Base-by-base conservation (phyloP, 2,888 invertebrate genomes). In the Nycteola revayana region DNA sequence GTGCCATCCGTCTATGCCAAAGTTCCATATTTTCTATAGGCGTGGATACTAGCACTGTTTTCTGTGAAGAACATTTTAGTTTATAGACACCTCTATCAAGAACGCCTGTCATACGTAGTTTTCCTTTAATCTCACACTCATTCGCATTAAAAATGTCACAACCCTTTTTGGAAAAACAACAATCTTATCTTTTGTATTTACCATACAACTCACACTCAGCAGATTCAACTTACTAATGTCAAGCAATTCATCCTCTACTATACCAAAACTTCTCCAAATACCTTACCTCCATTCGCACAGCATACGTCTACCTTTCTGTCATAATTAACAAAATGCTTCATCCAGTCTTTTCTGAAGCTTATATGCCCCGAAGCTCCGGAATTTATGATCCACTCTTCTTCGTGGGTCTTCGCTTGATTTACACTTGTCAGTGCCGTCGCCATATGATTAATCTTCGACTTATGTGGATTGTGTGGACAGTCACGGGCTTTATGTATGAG, bases 331-430 rank as follows among this genome's bases (percentile, higher is more conserved):
- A 25, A 10, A 7, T 7, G 3, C 9, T 10, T 25, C 7, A 25
- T 10, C 25, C 25, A 25, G 10, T 25, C 25, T 10, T 7, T 7
- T 10, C 10, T 25, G 7, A 10, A 10, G 9, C 10, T 25, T 10
- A 25, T 25, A 25, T 25, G 25, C 10, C 4, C 9, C 5, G 25
- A 25, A 3, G 25, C 25, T 25, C 25, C 25, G 5, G 25, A 25
- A 9, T 25, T 10, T 7, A 25, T 7, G 9, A 25, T 25, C 25
- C 25, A 25, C 7, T 25, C 10, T 4, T 24, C 9, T 9, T 24
- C 9, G 4, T n/a, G 24, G 3, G 4, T 3, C 24, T n/a, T 9
- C 24, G 4, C 9, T 9, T 18, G 18, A 18, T 18, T 18, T 6
- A 6, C 18, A 5, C 3, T 6, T 5, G 18, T 5, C 18, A 18